phyloP scores from a whole-genome alignment of 2,113 vertebrate species.

The Pelmatolapia mariae region DNA sequence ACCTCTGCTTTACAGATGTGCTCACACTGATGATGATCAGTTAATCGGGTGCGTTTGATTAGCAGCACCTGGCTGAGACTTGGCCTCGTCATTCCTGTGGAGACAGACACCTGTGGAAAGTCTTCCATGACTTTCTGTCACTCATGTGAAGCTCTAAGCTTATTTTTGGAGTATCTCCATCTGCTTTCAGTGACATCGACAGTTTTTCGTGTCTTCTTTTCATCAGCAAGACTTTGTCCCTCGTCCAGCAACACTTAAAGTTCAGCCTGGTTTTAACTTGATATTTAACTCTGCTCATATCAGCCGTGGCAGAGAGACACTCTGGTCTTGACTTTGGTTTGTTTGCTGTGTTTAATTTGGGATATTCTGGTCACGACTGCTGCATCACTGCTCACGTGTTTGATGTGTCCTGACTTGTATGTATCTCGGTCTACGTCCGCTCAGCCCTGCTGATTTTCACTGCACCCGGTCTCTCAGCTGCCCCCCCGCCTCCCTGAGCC shows the following conservation, averaged over 20 bases:
- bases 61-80: not conserved
- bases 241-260: not conserved
- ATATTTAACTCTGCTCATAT: not conserved
- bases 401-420: not conserved
- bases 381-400: not conserved
- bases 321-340: not conserved
- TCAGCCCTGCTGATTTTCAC: not conserved
- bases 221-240: not conserved
- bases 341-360: not conserved
- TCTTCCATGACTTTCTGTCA: not conserved
- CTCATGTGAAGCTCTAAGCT: not conserved
- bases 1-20: not conserved
- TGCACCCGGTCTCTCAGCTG: not conserved
- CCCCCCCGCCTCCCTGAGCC: not conserved
- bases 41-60: not conserved
- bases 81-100: not conserved
- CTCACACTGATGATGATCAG: not conserved
- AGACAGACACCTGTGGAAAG: not conserved
- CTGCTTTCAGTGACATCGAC: not conserved
- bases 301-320: not conserved
- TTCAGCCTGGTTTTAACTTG: not conserved
- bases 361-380: not conserved
- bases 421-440: not conserved
- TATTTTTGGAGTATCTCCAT: not conserved
- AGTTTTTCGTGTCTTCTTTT: not conserved